phyloP scores from a whole-genome alignment of 1,140 invertebrate genomes.

The Philotrypesis tridentata region DNA sequence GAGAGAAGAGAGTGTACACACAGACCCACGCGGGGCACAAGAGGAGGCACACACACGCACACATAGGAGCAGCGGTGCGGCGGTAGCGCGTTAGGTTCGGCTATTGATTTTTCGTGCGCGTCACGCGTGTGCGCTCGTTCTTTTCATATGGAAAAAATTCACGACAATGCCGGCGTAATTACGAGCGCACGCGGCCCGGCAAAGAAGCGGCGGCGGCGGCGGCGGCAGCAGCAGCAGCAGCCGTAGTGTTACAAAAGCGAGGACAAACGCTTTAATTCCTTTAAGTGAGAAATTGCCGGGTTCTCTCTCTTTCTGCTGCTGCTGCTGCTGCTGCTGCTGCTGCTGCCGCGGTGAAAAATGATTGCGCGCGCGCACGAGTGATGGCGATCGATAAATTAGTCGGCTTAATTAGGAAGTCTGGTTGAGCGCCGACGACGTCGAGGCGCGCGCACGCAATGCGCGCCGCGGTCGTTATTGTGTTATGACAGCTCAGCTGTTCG shows the following conservation, averaged over 20 bases:
- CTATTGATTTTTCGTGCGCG: conserved; percentile 38
- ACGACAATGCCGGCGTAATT: conserved; percentile 20
- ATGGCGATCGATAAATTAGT: conserved; percentile 31
- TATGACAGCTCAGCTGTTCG: conserved; percentile 23
- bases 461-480: no score
- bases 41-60: no score
- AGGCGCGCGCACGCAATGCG: no score
- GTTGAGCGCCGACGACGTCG: background rate
- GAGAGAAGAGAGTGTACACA: no score
- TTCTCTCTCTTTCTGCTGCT: no score
- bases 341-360: background rate
- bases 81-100: conserved; percentile 21
- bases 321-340: no score
- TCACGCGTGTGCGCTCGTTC: background rate
- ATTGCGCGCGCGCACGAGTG: background rate
- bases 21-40: no score
- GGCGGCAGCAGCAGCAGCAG: background rate
- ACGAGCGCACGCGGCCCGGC: background rate
- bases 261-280: background rate
- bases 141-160: conserved; percentile 36
- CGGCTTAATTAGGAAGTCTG: conserved; percentile 21
- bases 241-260: background rate
- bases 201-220: background rate
- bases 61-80: background rate
- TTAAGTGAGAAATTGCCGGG: conserved; percentile 33